These are phyloP conservation scores for Plusia festucae DNA, from an alignment of 2,888 invertebrate species.

Conservation along the genomic window DNA sequence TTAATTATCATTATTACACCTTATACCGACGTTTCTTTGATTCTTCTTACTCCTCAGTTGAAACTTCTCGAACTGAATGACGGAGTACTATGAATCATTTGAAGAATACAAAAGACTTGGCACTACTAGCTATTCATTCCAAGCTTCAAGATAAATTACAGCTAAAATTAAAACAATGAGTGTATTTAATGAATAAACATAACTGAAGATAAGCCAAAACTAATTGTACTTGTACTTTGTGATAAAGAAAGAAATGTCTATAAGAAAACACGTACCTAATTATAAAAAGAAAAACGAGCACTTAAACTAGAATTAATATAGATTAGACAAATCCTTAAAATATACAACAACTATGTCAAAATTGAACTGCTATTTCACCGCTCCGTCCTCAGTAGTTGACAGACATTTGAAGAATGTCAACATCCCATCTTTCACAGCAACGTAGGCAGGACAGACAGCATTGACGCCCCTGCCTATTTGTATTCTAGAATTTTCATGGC, in stretches of 20 bases:
- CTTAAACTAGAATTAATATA: neutral
- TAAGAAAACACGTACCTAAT: neutral
- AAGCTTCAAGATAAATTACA: slow-evolving; percentile 77
- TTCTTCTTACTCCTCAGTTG: slow-evolving; percentile 50
- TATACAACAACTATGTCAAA: slow-evolving; percentile 35
- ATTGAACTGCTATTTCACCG: slow-evolving; percentile 36
- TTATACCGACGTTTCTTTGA: slow-evolving; percentile 37
- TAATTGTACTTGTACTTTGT: slow-evolving; percentile 12
- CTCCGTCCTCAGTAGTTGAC: slow-evolving; percentile 47
- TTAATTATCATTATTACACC: slow-evolving; percentile 33
- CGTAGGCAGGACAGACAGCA: slow-evolving; percentile 61
- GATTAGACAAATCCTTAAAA: slow-evolving; percentile 14
- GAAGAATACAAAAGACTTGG: slow-evolving; percentile 77
- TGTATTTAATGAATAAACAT: slow-evolving; percentile 56
- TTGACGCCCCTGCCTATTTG: slow-evolving; percentile 67
- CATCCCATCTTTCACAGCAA: slow-evolving; percentile 60
- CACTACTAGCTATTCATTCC: slow-evolving; percentile 74
- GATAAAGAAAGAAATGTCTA: neutral
- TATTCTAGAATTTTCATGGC: slow-evolving; percentile 62
- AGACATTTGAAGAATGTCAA: slow-evolving; percentile 58
- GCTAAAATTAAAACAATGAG: slow-evolving; percentile 82
- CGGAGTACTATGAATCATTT: slow-evolving; percentile 71
- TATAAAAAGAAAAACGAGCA: neutral
- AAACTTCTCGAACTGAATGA: slow-evolving; percentile 64
- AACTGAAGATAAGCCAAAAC: slow-evolving; percentile 53